These are phyloP conservation scores for Porites australiensis DNA, from an alignment of 64 coral and sea anemone genomes.

Conservation along the genomic window DNA sequence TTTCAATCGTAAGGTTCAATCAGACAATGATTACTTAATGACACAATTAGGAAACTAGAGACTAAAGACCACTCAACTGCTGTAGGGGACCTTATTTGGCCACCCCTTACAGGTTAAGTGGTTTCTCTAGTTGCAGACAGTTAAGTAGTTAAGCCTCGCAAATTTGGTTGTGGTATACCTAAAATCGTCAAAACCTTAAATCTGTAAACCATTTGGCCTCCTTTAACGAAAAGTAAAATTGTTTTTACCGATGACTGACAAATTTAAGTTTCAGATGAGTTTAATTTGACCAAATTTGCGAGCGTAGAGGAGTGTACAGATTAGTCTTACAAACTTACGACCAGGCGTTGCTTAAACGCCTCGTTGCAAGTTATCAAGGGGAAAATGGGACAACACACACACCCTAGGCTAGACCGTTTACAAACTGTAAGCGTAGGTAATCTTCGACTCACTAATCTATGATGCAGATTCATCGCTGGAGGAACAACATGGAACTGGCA, in stretches of 20 bases:
- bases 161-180: not conserved
- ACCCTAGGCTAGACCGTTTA: not conserved
- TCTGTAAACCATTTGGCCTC: not conserved
- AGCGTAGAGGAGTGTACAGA: not conserved
- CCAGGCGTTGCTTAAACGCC: not conserved
- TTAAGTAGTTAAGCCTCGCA: not conserved
- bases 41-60: not conserved
- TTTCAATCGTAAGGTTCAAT: slow-evolving; percentile 25
- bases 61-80: not conserved
- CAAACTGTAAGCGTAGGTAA: not conserved
- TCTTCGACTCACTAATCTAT: not conserved
- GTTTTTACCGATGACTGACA: not conserved
- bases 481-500: not conserved
- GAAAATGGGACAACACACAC: slow-evolving; percentile 11
- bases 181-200: too few relatives aligned
- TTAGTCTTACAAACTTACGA: not conserved
- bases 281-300: not conserved
- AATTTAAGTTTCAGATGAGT: not conserved
- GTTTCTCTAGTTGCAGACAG: not conserved
- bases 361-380: not conserved
- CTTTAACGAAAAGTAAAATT: not conserved
- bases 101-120: not conserved
- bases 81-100: not conserved
- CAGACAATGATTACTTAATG: not conserved
- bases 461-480: not conserved